Evolutionary conservation across 2,888 invertebrate species (phyloP).

Genomic region (Metalampra italica): DNA sequence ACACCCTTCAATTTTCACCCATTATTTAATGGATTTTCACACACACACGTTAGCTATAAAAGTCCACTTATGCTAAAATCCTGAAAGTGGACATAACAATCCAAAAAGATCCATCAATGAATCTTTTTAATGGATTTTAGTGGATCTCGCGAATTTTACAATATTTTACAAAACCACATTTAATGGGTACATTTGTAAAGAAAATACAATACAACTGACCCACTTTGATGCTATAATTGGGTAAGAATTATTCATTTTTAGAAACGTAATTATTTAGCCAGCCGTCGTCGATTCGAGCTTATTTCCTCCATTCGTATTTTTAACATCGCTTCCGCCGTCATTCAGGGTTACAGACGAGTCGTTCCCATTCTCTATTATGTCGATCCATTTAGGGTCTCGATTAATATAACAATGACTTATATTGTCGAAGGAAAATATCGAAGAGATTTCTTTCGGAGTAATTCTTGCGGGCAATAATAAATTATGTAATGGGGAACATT

Average conservation of each 20-base stretch:
- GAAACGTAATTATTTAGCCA: slow-evolving; percentile 16
- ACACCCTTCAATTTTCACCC: no score
- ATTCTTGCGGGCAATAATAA: slow-evolving; percentile 8
- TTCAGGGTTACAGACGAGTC: slow-evolving; percentile 12
- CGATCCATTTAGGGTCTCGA: slow-evolving; percentile 19
- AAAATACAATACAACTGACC: neutral
- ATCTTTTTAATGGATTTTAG: no score
- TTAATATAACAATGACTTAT: slow-evolving; percentile 24
- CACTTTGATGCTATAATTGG: neutral
- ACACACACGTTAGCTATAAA: no score
- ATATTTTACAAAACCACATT: no score
- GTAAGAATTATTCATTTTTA: slow-evolving; percentile 2
- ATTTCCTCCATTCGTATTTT: slow-evolving; percentile 16
- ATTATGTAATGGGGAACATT: slow-evolving; percentile 5
- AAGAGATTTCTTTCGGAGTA: slow-evolving; percentile 13
- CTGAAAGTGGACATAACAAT: no score
- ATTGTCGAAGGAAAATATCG: slow-evolving; percentile 15
- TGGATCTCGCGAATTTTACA: no score
- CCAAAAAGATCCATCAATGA: no score
- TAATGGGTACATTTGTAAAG: neutral
- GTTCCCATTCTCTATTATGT: slow-evolving; percentile 18
- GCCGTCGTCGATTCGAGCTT: slow-evolving; percentile 16
- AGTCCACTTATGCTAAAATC: no score
- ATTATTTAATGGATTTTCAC: no score
- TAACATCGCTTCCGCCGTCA: slow-evolving; percentile 14